Conservation (phyloP, 2,888 invertebrate genomes). For the Tipula helvola region DNA sequence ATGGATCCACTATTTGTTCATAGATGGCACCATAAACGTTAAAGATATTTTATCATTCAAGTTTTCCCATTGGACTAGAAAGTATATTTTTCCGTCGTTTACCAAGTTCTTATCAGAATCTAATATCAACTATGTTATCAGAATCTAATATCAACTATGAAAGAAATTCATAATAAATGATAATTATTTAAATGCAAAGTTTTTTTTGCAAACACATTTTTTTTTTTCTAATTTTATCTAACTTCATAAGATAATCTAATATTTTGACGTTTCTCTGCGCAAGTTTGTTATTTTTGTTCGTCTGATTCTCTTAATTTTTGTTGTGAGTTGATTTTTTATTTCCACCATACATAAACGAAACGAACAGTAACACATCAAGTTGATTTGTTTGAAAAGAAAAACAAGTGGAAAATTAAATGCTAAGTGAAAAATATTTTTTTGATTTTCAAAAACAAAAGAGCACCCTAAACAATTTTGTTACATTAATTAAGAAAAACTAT, state of each 20-base stretch:
- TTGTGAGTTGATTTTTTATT: background rate
- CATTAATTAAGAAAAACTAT: background rate
- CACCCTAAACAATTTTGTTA: background rate
- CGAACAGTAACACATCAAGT: background rate
- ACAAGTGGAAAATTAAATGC: background rate
- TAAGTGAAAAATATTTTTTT: background rate
- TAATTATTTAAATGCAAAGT: background rate
- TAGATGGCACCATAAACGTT: background rate
- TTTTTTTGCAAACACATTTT: background rate
- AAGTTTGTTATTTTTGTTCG: background rate
- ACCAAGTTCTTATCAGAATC: background rate
- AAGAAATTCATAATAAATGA: background rate
- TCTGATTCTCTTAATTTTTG: background rate
- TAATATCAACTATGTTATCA: background rate
- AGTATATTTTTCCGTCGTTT: background rate
- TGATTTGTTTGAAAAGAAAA: background rate
- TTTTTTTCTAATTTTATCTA: background rate
- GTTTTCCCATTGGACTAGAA: too few species aligned
- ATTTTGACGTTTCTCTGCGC: background rate
- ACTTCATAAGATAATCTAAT: background rate
- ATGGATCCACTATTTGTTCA: background rate
- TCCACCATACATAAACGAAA: background rate
- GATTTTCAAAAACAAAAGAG: background rate
- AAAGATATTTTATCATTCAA: too few species aligned
- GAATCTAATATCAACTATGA: background rate